Evolutionary conservation across 92 coral and sea anemone species (phyloP), one percentile per base, ranked within the genome.

Genomic region (Meandrina meandrites): DNA sequence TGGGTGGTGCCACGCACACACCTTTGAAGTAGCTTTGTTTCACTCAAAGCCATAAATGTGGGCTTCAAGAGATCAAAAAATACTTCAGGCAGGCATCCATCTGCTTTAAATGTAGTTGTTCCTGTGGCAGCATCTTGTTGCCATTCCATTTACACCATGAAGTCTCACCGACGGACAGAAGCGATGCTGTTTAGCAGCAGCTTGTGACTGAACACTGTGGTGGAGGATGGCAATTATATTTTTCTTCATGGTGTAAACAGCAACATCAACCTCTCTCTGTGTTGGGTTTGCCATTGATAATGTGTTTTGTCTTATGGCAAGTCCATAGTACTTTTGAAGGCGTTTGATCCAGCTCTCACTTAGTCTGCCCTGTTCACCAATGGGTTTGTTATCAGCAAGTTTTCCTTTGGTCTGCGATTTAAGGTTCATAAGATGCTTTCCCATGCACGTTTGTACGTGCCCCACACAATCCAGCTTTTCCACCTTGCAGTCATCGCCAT

Each of bases 241-340:
- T 71, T 83, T 83, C 67, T 83, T 83, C 79, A 71, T 71, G 79
- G 80, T 83, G 68, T 83, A 70, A n/a, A n/a, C n/a, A n/a, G n/a
- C n/a, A 70, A 83, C 64, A 70, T 70, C 74, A 83, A 83, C 79
- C 62, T 83, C 87, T 28, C 30, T 70, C 36, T 45, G 80, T 58
- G 87, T 83, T 70, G 76, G 86, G 76, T 81, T 45, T 60, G 86
- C 53, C 11, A 51, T 81, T 37, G 58, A 10, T 14, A 81, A 16
- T 5, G 86, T 81, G 31, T 81, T 81, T 64, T 81, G 75, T 66
- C 86, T 81, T 37, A 83, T 83, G 4, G 87, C 87, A 40, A 83
- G 87, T 5, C 72, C 72, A 66, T 66, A 66, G 32, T 67, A 67
- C 73, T 67, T 67, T 6, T 67, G 73, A 10, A 67, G 4, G 73